A percentile compares a stretch with the other conserved stretches of the same genome.
Conservation (phyloP, 2,113 vertebrate species). For the Tretioscincus oriximinensis region DNA sequence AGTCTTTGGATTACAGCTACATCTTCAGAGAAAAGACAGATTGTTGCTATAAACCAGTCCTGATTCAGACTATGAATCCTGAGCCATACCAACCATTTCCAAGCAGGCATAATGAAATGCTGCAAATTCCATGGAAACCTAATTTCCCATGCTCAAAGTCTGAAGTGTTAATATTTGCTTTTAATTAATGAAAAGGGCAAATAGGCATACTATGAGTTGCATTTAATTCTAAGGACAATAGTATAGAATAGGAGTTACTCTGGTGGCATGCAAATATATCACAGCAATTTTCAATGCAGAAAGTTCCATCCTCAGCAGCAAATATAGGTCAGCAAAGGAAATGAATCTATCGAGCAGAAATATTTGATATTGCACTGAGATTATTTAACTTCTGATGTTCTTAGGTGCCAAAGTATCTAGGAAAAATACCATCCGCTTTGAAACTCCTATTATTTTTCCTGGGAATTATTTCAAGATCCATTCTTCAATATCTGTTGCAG, state of each 20-base stretch:
- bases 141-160: neutral
- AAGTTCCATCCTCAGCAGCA: conserved; percentile 26
- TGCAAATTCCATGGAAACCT: neutral
- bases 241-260: neutral
- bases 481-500: no score
- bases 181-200: conserved; percentile 29
- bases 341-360: conserved; percentile 19
- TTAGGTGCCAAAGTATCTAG: conserved; percentile 12
- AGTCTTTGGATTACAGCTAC: neutral
- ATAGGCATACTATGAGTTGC: conserved; percentile 14
- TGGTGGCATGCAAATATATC: conserved; percentile 27
- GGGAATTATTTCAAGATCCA: neutral
- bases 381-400: conserved; percentile 18
- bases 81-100: neutral
- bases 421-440: conserved; percentile 10
- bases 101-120: conserved; percentile 2
- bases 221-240: conserved; percentile 32
- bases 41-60: neutral
- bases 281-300: conserved; percentile 9
- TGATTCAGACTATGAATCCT: neutral
- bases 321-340: conserved; percentile 27
- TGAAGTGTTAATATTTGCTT: conserved; percentile 30
- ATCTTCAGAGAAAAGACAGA: neutral
- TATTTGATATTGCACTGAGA: conserved; percentile 25
- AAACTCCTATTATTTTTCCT: conserved; percentile 3